A percentile compares a stretch with the other conserved stretches of the same genome.
These are phyloP conservation scores for Pimephales promelas DNA, from an alignment of 2,113 vertebrate species.

Conservation along the genomic window DNA sequence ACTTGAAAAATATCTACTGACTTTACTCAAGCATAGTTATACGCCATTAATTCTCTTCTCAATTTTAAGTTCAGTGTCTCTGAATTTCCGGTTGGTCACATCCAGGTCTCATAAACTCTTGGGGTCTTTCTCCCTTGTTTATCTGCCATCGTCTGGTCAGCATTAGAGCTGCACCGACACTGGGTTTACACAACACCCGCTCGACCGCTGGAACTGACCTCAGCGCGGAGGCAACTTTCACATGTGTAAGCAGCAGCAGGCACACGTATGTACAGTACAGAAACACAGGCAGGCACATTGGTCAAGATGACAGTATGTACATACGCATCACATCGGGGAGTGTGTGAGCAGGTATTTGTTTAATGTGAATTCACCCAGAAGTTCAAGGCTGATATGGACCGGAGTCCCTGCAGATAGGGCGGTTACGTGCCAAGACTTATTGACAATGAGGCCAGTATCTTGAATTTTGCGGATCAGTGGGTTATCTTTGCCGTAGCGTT, in stretches of 20 bases:
- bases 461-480: slow-evolving; percentile 26
- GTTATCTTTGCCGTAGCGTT: not conserved
- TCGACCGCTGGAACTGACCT: slow-evolving; percentile 12
- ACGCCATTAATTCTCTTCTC: not conserved
- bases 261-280: not conserved
- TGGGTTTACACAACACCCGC: slow-evolving; percentile 12
- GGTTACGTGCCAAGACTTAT: slow-evolving; percentile 23
- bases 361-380: slow-evolving; percentile 16
- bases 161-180: not conserved
- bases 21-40: not conserved
- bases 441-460: slow-evolving; percentile 16
- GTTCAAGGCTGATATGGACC: slow-evolving; percentile 32
- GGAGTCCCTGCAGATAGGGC: slow-evolving; percentile 5
- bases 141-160: not conserved
- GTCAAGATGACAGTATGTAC: not conserved
- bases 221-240: not conserved
- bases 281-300: not conserved
- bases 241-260: slow-evolving; percentile 32
- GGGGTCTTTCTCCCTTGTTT: not conserved
- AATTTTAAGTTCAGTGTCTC: not conserved
- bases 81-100: not conserved
- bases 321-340: not conserved
- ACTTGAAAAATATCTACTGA: not conserved
- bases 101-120: not conserved
- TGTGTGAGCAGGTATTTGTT: slow-evolving; percentile 14